These are phyloP conservation scores for Asarcornis scutulata DNA, from an alignment of 2,113 vertebrate genomes.

Conservation along the genomic window DNA sequence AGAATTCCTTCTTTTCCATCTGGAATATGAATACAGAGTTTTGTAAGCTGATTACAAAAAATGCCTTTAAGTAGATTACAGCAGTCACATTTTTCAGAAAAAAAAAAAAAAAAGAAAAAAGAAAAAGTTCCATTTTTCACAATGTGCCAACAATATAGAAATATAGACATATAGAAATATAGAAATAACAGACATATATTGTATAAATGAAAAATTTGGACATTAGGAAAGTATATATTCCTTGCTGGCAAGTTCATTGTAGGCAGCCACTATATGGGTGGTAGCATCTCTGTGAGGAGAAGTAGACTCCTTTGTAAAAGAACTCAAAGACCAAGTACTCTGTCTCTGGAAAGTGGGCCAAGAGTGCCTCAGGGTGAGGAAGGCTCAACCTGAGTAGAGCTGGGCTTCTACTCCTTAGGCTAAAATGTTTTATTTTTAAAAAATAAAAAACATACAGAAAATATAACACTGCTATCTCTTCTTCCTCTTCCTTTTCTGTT, in stretches of 20 bases:
- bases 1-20: background rate
- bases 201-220: background rate
- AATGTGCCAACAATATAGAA: background rate
- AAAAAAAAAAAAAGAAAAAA: background rate
- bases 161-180: rapidly evolving
- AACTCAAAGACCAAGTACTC: background rate
- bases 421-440: background rate
- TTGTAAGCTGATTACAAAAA: background rate
- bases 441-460: background rate
- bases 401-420: background rate
- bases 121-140: background rate
- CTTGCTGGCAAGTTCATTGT: background rate
- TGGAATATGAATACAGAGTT: background rate
- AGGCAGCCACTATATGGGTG: background rate
- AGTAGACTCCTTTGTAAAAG: background rate
- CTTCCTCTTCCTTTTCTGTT: too few relatives aligned
- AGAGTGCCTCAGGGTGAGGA: background rate
- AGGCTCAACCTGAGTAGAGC: too few relatives aligned
- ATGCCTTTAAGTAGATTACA: background rate
- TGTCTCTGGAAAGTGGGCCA: background rate
- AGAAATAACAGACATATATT: background rate
- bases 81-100: background rate
- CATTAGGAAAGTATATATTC: background rate
- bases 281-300: background rate
- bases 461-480: background rate